Conservation (phyloP, 2,113 vertebrate genomes). For the Castor canadensis region DNA sequence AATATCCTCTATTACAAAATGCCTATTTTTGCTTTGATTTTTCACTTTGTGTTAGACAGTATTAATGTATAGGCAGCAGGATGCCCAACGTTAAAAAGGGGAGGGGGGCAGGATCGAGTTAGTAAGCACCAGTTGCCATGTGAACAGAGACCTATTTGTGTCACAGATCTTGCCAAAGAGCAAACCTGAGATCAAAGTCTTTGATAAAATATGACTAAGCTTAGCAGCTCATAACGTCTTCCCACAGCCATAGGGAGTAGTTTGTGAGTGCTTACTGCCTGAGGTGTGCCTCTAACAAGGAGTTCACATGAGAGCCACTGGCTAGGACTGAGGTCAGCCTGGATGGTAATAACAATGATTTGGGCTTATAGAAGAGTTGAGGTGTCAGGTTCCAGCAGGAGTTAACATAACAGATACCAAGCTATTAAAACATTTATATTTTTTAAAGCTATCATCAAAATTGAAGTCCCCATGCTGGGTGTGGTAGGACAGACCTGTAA, state of each 20-base stretch:
- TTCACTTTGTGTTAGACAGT: constrained; percentile 19
- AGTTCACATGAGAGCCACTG: not conserved
- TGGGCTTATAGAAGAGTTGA: constrained; percentile 22
- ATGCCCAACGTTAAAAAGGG: not conserved
- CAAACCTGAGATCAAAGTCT: constrained; percentile 62
- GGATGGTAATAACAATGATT: constrained; percentile 45
- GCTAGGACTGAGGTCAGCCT: constrained; percentile 19
- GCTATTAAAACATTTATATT: constrained; percentile 39
- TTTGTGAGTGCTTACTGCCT: constrained; percentile 34
- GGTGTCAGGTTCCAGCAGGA: constrained; percentile 53
- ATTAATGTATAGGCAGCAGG: constrained; percentile 31
- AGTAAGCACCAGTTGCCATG: constrained; percentile 31
- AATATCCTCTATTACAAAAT: constrained; percentile 37
- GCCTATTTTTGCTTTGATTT: constrained; percentile 50
- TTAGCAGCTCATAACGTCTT: constrained; percentile 26
- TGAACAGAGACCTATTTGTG: constrained; percentile 41
- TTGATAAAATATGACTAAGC: constrained; percentile 68
- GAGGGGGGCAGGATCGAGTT: not conserved
- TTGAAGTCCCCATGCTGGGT: not conserved
- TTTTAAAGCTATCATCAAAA: constrained; percentile 35
- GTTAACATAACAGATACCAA: constrained; percentile 42
- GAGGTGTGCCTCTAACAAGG: not conserved
- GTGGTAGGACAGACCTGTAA: not conserved
- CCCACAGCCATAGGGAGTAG: not conserved
- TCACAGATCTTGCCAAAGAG: constrained; percentile 56